Evolutionary conservation across 1,140 invertebrate genomes (phyloP).

Genomic region (Euura saliciscinereae): DNA sequence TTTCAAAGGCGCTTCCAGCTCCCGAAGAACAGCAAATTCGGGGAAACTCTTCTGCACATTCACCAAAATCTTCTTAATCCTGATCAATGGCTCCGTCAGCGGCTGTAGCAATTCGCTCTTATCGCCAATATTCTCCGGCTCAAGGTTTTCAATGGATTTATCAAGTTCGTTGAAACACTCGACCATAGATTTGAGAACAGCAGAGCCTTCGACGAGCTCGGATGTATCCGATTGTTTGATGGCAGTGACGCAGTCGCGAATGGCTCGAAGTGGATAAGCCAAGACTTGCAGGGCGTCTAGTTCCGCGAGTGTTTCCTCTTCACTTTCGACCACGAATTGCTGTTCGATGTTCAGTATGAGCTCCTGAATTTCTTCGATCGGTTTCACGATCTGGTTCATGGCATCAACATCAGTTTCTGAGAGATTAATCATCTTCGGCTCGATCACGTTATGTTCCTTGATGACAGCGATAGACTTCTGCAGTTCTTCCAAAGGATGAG

Average conservation of each 20-base stretch:
- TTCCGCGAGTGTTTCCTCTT: neutral
- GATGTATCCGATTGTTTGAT: neutral
- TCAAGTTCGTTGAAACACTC: neutral
- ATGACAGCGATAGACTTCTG: conserved; percentile 25
- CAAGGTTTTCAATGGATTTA: neutral
- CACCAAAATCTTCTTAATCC: neutral
- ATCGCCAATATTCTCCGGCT: neutral
- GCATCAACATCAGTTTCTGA: neutral
- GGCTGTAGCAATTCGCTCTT: neutral
- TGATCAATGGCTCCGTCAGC: neutral
- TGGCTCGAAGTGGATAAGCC: neutral
- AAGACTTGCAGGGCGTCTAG: neutral
- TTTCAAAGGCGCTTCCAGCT: neutral
- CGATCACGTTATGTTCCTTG: neutral
- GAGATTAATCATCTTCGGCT: neutral
- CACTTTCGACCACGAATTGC: neutral
- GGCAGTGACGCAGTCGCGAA: neutral
- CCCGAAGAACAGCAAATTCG: neutral
- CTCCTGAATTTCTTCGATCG: neutral
- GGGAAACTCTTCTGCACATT: neutral
- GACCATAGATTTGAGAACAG: neutral
- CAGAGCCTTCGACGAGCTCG: neutral
- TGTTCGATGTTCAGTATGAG: neutral
- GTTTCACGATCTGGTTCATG: neutral
- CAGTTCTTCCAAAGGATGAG: conserved; percentile 58